These are phyloP conservation scores for Molorchus minor DNA, from an alignment of 2,888 invertebrate genomes.

Conservation along the genomic window DNA sequence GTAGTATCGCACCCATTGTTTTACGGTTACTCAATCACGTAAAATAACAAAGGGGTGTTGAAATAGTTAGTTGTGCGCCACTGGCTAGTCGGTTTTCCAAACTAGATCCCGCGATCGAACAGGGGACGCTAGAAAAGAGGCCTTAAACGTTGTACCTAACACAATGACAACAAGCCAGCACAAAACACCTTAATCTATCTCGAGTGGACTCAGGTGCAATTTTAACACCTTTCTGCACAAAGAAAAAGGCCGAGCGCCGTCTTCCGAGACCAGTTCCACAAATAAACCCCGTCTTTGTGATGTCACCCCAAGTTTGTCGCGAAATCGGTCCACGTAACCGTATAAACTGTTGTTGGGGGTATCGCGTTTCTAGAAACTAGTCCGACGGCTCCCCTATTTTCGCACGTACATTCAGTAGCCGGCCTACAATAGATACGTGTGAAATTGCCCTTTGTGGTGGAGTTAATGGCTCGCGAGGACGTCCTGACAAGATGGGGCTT, in stretches of 20 bases:
- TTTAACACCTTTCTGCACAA: conserved; percentile 58
- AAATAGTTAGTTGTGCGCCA: conserved; percentile 13
- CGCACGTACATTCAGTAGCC: conserved; percentile 45
- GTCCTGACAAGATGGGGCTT: neutral
- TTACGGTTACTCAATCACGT: too few relatives aligned
- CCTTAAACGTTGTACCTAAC: conserved; percentile 45
- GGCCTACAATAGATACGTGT: conserved; percentile 48
- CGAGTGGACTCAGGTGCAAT: conserved; percentile 61
- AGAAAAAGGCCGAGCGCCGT: conserved; percentile 32
- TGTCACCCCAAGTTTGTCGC: conserved; percentile 46
- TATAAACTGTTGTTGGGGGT: conserved; percentile 55
- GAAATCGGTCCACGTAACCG: conserved; percentile 53
- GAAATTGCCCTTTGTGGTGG: conserved; percentile 55
- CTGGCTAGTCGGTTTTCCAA: conserved; percentile 4
- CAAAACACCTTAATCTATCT: conserved; percentile 61
- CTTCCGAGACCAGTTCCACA: conserved; percentile 23
- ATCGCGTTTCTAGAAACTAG: conserved; percentile 44
- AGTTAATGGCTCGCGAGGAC: conserved; percentile 45
- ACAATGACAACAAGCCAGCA: conserved; percentile 43
- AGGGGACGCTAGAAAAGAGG: conserved; percentile 26
- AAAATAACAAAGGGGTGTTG: too few relatives aligned
- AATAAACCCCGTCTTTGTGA: conserved; percentile 37
- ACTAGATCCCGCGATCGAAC: conserved; percentile 5
- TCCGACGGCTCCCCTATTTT: conserved; percentile 42
- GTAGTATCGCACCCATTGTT: too few relatives aligned